phyloP scores from a whole-genome alignment of 92 coral and sea anemone genomes.

The Anthopleura xanthogrammica region DNA sequence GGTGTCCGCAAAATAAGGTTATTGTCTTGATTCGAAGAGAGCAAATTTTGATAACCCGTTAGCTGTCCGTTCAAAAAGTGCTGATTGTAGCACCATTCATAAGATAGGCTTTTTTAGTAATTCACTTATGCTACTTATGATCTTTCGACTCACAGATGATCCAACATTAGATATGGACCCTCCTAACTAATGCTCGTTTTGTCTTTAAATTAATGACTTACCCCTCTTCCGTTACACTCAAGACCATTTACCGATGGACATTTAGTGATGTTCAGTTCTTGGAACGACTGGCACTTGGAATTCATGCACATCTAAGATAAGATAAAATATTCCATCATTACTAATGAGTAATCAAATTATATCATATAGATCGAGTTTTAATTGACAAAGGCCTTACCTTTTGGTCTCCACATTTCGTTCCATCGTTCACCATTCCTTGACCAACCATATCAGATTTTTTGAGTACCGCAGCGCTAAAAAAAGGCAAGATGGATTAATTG shows the following conservation, averaged over 20 bases:
- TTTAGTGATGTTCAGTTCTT: slow-evolving; percentile 17
- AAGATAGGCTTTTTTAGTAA: too few relatives aligned
- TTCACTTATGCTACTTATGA: too few relatives aligned
- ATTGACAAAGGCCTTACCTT: slow-evolving; percentile 13
- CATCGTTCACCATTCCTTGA: slow-evolving; percentile 40
- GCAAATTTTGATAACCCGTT: too few relatives aligned
- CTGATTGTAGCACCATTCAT: too few relatives aligned
- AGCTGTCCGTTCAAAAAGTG: too few relatives aligned
- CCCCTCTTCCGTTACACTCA: slow-evolving; percentile 51
- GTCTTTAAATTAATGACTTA: not conserved
- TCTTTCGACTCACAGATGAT: too few relatives aligned
- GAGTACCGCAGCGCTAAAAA: slow-evolving; percentile 27
- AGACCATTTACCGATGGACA: slow-evolving; percentile 34
- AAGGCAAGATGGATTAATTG: not conserved
- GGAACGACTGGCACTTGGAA: slow-evolving; percentile 31
- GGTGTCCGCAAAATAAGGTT: too few relatives aligned
- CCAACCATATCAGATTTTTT: slow-evolving; percentile 35
- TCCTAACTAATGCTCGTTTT: too few relatives aligned
- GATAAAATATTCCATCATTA: too few relatives aligned
- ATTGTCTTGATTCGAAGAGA: too few relatives aligned
- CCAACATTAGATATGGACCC: too few relatives aligned
- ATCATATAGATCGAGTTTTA: not conserved
- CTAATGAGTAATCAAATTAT: too few relatives aligned
- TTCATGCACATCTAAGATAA: slow-evolving; percentile 40
- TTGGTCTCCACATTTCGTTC: slow-evolving; percentile 41